A percentile compares a stretch with the other conserved stretches of the same genome.
Conservation (phyloP, 2,113 vertebrate species). For the Astur gentilis region DNA sequence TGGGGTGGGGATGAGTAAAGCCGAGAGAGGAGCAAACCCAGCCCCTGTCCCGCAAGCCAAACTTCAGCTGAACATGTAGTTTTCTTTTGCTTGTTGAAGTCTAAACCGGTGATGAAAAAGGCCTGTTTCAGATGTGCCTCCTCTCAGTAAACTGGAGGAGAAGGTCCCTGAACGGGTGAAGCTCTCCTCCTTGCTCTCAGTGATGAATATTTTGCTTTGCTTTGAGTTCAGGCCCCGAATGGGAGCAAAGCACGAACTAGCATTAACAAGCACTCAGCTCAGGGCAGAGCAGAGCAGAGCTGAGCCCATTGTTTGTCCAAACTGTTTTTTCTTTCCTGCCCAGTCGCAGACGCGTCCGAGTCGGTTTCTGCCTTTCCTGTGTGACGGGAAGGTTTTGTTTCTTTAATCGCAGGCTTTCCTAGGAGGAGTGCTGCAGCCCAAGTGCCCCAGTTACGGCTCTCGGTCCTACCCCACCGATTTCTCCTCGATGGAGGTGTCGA, state of each 20-base stretch:
- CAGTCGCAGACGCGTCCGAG: background rate
- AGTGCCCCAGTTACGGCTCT: background rate
- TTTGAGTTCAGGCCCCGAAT: background rate
- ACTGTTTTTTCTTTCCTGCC: background rate
- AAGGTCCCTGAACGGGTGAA: rapidly evolving
- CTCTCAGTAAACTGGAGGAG: rapidly evolving
- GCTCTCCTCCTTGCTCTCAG: background rate
- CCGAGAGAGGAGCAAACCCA: background rate
- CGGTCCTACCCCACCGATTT: background rate
- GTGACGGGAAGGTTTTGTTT: background rate
- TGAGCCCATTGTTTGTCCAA: background rate
- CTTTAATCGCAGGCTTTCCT: background rate
- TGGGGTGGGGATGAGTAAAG: background rate
- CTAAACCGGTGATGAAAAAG: rapidly evolving
- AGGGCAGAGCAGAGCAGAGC: background rate
- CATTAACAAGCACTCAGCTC: rapidly evolving
- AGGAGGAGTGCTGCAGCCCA: background rate
- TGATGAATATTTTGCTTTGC: background rate
- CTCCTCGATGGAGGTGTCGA: rapidly evolving
- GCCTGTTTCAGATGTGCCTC: background rate
- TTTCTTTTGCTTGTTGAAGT: background rate
- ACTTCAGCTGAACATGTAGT: background rate
- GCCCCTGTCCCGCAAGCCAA: background rate
- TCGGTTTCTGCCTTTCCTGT: background rate
- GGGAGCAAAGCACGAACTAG: background rate